These are phyloP conservation scores for Poecilus cupreus DNA, from an alignment of 2,888 invertebrate genomes.

Conservation along the genomic window DNA sequence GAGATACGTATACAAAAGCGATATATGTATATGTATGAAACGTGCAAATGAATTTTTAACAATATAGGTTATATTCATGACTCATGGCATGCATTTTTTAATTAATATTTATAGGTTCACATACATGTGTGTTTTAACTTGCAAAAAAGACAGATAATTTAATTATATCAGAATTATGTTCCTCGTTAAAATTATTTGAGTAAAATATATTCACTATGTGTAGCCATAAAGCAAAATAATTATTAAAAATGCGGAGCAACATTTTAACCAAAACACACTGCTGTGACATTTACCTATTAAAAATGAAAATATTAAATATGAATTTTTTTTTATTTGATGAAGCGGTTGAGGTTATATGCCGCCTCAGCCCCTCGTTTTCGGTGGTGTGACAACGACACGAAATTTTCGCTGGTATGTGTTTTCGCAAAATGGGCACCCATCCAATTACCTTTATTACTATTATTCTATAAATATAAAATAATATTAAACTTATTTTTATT, in stretches of 20 bases:
- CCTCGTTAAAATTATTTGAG: neutral
- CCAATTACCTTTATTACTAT: too few relatives aligned
- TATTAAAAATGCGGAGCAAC: constrained; percentile 8
- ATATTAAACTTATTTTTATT: too few relatives aligned
- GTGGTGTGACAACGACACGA: too few relatives aligned
- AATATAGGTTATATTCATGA: constrained; percentile 11
- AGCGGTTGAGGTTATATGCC: too few relatives aligned
- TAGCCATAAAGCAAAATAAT: neutral
- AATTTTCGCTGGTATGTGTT: too few relatives aligned
- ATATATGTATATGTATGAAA: neutral
- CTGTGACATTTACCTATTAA: neutral
- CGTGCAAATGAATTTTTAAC: constrained; percentile 26
- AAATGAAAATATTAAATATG: too few relatives aligned
- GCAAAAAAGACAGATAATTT: constrained; percentile 1
- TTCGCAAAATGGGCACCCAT: too few relatives aligned
- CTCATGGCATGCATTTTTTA: constrained; percentile 2
- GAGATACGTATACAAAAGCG: neutral
- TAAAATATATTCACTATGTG: neutral
- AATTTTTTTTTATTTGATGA: too few relatives aligned
- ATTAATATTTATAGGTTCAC: constrained; percentile 16
- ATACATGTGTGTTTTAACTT: constrained; percentile 1
- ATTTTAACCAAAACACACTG: neutral
- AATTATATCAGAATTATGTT: constrained; percentile 1
- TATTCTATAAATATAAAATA: too few relatives aligned
- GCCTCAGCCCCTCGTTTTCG: too few relatives aligned